phyloP scores from a whole-genome alignment of 2,888 invertebrate genomes.

The Zygogramma bicolorata region DNA sequence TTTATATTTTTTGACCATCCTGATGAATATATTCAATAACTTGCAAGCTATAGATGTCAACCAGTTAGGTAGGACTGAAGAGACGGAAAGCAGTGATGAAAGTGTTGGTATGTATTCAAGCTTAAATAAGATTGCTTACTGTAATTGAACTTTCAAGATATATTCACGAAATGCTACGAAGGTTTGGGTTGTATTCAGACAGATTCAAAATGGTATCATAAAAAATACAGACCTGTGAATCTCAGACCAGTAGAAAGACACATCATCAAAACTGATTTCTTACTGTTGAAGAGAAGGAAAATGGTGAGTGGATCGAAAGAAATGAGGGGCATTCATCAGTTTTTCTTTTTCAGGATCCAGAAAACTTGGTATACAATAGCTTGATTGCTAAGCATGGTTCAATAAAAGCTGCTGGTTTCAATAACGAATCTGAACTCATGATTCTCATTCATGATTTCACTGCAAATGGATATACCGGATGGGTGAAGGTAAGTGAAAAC shows the following conservation, averaged over 20 bases:
- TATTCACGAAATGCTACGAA: conserved; percentile 61
- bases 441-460: conserved; percentile 67
- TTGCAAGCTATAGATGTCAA: background rate
- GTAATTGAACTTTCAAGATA: conserved; percentile 41
- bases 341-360: conserved; percentile 18
- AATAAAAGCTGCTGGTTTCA: conserved; percentile 57
- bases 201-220: conserved; percentile 63
- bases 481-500: conserved; percentile 66
- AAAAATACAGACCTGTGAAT: conserved; percentile 61
- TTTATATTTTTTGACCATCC: background rate
- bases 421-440: conserved; percentile 51
- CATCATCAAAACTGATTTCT: conserved; percentile 64
- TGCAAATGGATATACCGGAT: conserved; percentile 65
- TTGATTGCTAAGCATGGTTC: conserved; percentile 39
- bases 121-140: no score
- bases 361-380: conserved; percentile 39
- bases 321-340: background rate
- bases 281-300: conserved; percentile 55
- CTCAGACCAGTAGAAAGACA: conserved; percentile 62
- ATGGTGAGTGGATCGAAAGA: conserved; percentile 20
- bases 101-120: conserved; percentile 17
- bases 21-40: background rate
- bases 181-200: conserved; percentile 64
- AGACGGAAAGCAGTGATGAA: conserved; percentile 16
- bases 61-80: background rate